Evolutionary conservation across 1,140 invertebrate genomes (phyloP).

Genomic region (Aphelenchoides fujianensis): DNA sequence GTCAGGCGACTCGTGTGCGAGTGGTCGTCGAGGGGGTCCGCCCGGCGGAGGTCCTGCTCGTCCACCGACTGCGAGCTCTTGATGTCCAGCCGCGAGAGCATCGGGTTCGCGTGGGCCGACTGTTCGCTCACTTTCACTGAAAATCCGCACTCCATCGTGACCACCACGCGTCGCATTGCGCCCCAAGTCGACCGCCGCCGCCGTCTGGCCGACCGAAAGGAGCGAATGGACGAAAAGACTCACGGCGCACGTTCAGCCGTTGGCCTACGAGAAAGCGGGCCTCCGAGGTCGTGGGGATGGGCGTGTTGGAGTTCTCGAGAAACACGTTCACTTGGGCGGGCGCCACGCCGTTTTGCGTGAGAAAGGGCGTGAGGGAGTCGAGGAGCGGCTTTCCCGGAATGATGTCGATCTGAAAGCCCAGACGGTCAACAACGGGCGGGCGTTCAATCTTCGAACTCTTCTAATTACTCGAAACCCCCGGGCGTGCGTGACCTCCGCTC

Average conservation of each 20-base stretch:
- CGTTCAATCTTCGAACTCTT: no score
- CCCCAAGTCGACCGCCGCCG: no score
- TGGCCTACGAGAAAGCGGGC: slow-evolving; percentile 13
- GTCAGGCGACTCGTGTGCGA: not conserved
- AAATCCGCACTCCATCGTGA: slow-evolving; percentile 1
- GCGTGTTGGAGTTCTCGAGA: slow-evolving; percentile 2
- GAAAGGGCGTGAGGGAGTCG: slow-evolving; percentile 16
- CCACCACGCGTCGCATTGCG: not conserved
- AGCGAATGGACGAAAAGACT: slow-evolving; percentile 4
- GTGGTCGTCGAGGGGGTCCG: not conserved
- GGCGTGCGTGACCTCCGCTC: no score
- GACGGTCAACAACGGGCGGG: no score
- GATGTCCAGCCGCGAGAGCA: not conserved
- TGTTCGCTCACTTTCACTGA: not conserved
- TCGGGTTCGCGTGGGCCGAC: not conserved
- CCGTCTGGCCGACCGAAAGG: not conserved
- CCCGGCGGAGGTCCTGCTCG: not conserved
- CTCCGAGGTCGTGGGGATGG: slow-evolving; percentile 7
- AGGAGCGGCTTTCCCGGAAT: slow-evolving; percentile 6
- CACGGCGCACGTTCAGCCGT: not conserved
- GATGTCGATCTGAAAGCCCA: slow-evolving; percentile 14
- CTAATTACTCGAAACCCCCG: no score
- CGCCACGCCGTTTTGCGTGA: slow-evolving; percentile 18
- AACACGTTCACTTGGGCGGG: slow-evolving; percentile 11
- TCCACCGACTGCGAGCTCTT: slow-evolving; percentile 6